Conservation (phyloP, 1,140 invertebrate genomes). For the Trichonephila clavata region DNA sequence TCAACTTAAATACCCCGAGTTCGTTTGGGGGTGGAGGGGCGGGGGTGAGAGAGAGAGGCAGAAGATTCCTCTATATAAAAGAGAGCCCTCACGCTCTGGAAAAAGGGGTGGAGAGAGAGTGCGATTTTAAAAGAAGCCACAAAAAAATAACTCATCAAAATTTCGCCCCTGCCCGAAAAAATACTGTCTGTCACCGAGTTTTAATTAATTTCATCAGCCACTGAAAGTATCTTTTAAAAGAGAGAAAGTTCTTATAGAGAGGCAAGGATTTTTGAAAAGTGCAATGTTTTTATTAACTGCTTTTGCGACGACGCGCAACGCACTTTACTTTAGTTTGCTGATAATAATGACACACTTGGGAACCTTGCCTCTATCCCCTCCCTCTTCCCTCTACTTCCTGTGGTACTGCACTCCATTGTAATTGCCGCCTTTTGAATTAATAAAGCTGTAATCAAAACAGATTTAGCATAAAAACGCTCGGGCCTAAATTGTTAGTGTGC, state of each 20-base stretch:
- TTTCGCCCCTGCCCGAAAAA: conserved; percentile 56
- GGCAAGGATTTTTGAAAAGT: conserved; percentile 70
- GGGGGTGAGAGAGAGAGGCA: conserved; percentile 1
- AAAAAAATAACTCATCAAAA: conserved; percentile 76
- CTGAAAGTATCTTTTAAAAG: conserved; percentile 76
- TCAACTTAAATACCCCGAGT: conserved; percentile 73
- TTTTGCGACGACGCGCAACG: conserved; percentile 29
- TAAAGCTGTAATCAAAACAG: conserved; percentile 77
- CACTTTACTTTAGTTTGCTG: conserved; percentile 59
- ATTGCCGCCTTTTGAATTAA: conserved; percentile 77
- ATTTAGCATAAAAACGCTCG: conserved; percentile 76
- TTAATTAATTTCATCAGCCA: conserved; percentile 76
- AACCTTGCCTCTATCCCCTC: not conserved
- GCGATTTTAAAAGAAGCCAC: conserved; percentile 68
- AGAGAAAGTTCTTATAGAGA: conserved; percentile 72
- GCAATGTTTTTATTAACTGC: conserved; percentile 76
- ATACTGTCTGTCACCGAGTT: conserved; percentile 72
- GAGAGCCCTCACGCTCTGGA: conserved; percentile 36
- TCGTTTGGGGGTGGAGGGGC: conserved; percentile 46
- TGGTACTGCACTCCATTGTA: conserved; percentile 64
- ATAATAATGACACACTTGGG: conserved; percentile 73
- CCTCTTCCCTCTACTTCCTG: not conserved
- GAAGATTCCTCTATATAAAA: conserved; percentile 69
- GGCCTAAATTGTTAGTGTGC: conserved; percentile 72
- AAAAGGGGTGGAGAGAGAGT: conserved; percentile 25